Conservation (phyloP, 1,140 invertebrate species). For the Nasonia longicornis region DNA sequence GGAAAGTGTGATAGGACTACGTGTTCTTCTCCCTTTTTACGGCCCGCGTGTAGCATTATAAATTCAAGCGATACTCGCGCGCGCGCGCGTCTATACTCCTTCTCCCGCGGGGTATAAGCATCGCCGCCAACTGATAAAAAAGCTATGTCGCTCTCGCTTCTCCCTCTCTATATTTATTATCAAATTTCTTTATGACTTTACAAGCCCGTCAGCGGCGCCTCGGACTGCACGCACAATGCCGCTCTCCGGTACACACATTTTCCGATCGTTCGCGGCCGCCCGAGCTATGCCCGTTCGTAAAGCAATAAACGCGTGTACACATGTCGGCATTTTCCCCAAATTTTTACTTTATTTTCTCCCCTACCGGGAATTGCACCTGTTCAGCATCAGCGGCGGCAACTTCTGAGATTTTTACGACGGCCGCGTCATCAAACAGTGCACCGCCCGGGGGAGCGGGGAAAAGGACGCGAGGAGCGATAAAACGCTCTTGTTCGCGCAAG, state of each 20-base stretch:
- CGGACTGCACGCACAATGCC: conserved; percentile 32
- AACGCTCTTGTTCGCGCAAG: conserved; percentile 61
- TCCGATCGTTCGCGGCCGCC: conserved; percentile 23
- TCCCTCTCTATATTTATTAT: conserved; percentile 65
- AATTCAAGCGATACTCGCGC: conserved; percentile 57
- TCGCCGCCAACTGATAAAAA: conserved; percentile 56
- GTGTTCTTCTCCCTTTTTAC: conserved; percentile 56
- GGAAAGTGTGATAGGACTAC: conserved; percentile 37
- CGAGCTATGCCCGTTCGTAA: conserved; percentile 50
- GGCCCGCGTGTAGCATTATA: conserved; percentile 57
- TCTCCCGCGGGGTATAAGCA: conserved; percentile 48
- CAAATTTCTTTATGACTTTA: conserved; percentile 69
- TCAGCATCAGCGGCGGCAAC: not conserved
- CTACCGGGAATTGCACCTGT: conserved; percentile 59
- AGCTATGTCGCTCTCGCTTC: conserved; percentile 37
- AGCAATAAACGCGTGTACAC: conserved; percentile 24
- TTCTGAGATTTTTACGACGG: conserved; percentile 64
- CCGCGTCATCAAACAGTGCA: conserved; percentile 13
- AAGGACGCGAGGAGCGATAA: conserved; percentile 56
- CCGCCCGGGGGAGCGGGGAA: not conserved
- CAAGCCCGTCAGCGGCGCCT: conserved; percentile 60
- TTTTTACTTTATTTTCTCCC: conserved; percentile 44
- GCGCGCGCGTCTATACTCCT: conserved; percentile 39
- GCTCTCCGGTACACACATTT: conserved; percentile 24
- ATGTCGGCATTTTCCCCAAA: not conserved